phyloP scores from a whole-genome alignment of 2,888 invertebrate genomes.

The Ceraclea dissimilis region DNA sequence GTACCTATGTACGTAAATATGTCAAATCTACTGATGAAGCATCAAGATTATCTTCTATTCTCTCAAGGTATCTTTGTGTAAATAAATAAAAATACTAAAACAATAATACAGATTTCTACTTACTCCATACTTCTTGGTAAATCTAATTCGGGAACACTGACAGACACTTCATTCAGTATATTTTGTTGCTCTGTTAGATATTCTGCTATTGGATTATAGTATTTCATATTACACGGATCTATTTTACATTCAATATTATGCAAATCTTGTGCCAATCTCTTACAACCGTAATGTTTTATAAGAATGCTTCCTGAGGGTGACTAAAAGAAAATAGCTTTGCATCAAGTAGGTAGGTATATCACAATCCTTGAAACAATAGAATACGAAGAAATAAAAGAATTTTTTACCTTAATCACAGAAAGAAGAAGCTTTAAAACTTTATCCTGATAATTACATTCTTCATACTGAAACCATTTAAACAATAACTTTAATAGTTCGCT shows the following conservation, averaged over 20 bases:
- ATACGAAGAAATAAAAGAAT: conserved; percentile 13
- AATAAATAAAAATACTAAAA: no score
- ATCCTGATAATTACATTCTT: conserved; percentile 45
- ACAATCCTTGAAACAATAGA: no score
- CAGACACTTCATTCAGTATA: conserved; percentile 37
- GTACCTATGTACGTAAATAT: no score
- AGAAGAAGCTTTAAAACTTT: conserved; percentile 52
- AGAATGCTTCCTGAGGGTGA: conserved; percentile 47
- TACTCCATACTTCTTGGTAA: conserved; percentile 43
- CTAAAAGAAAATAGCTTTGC: conserved; percentile 33
- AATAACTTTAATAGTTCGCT: conserved; percentile 52
- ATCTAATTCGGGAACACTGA: conserved; percentile 35
- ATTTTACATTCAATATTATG: conserved; percentile 39
- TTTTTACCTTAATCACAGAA: conserved; percentile 47
- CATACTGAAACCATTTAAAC: conserved; percentile 55
- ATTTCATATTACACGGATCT: conserved; percentile 34
- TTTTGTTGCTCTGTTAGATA: conserved; percentile 39
- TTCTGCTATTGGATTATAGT: conserved; percentile 42
- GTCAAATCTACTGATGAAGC: no score
- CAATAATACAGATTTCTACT: no score
- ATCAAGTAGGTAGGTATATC: conserved; percentile 2
- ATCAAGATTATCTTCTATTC: no score
- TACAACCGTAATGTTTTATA: conserved; percentile 43
- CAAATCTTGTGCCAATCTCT: conserved; percentile 37
- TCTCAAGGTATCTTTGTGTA: no score